These are phyloP conservation scores for Micrasema minimum DNA, from an alignment of 1,140 invertebrate species.

Conservation along the genomic window DNA sequence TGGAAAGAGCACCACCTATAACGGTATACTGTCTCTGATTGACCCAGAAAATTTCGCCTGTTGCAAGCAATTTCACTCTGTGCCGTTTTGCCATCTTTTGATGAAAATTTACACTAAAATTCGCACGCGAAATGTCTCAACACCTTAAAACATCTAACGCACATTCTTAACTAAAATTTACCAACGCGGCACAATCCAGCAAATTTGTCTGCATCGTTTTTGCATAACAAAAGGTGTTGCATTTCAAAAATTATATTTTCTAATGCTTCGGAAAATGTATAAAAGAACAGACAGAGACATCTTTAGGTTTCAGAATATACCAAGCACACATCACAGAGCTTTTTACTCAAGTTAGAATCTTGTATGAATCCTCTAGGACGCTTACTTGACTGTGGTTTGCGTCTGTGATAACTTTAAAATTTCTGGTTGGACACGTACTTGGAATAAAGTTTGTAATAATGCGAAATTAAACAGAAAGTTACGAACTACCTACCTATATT, in stretches of 20 bases:
- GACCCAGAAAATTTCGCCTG: slow-evolving; percentile 38
- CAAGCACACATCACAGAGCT: not conserved
- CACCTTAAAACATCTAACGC: too few species aligned
- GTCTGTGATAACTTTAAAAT: not conserved
- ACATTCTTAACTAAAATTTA: not conserved
- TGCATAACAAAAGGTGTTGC: too few species aligned
- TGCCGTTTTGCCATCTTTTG: slow-evolving; percentile 31
- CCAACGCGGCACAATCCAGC: not conserved
- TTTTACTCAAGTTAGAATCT: slow-evolving; percentile 12
- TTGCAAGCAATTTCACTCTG: slow-evolving; percentile 34
- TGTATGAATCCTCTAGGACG: slow-evolving; percentile 8
- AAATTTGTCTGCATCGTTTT: not conserved
- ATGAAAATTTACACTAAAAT: slow-evolving; percentile 31
- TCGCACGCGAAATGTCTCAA: slow-evolving; percentile 8
- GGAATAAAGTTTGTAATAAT: too few species aligned
- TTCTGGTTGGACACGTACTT: too few species aligned
- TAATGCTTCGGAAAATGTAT: too few species aligned
- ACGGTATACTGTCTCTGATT: slow-evolving; percentile 34
- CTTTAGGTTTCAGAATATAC: not conserved
- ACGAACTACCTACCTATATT: too few species aligned
- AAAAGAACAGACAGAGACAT: slow-evolving; percentile 1
- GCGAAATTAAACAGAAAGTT: too few species aligned
- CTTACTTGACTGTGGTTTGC: not conserved
- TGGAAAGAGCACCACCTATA: slow-evolving; percentile 30
- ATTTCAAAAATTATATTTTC: too few species aligned